phyloP scores from a whole-genome alignment of 2,888 invertebrate species.

The Neoaliturus tenellus region DNA sequence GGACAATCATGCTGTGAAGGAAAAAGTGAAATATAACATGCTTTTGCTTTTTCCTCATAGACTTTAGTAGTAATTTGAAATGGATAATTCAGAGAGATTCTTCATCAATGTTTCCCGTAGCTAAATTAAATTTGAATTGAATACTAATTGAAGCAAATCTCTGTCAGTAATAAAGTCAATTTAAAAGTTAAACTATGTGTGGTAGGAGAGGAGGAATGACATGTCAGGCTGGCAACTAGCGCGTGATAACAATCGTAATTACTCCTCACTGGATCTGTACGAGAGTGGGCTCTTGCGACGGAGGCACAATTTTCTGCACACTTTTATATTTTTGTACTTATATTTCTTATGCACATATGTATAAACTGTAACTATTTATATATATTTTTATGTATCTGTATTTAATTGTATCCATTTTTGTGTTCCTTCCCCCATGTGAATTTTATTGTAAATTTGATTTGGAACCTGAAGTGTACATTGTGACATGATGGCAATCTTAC shows the following conservation, averaged over 20 bases:
- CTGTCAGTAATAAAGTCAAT: background rate
- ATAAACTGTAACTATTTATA: slow-evolving; percentile 53
- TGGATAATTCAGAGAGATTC: background rate
- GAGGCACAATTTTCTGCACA: slow-evolving; percentile 55
- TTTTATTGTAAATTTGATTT: slow-evolving; percentile 53
- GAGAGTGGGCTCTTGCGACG: background rate
- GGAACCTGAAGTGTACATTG: slow-evolving; percentile 56
- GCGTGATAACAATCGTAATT: background rate
- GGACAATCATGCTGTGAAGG: slow-evolving; percentile 12
- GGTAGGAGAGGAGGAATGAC: background rate
- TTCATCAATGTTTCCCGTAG: background rate
- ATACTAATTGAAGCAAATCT: background rate
- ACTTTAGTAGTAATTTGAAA: background rate
- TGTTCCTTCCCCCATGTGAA: slow-evolving; percentile 19
- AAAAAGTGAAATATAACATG: background rate
- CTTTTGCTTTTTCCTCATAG: slow-evolving; percentile 3
- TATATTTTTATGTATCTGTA: slow-evolving; percentile 58
- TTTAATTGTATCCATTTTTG: slow-evolving; percentile 53
- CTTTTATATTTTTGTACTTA: slow-evolving; percentile 62
- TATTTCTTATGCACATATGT: slow-evolving; percentile 53
- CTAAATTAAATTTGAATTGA: background rate
- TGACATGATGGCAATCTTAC: slow-evolving; percentile 64
- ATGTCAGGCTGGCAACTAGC: background rate
- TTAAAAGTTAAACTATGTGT: background rate
- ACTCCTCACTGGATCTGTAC: slow-evolving; percentile 14